Evolutionary conservation across 2,797 vertebrate species (phyloP), one percentile per base, ranked within the genome.

Genomic region (Melanotaenia parkinsoni): DNA sequence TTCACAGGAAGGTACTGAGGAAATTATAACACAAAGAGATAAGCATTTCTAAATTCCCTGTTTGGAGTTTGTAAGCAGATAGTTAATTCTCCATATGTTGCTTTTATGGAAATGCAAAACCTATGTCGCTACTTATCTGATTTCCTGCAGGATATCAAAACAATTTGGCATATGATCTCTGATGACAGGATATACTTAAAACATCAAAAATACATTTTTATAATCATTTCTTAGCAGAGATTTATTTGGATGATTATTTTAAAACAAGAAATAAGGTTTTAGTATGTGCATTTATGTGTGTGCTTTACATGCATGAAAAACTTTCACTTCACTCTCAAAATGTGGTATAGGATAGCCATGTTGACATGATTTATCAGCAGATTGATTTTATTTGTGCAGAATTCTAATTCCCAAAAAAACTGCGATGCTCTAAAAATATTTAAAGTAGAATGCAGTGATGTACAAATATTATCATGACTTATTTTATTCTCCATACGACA

Each of bases 61-160:
- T 87, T 79, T 67, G 70, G 76, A 65, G 68, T 86, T 89, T 67
- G 64, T 57, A 62, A 70, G 74, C 66, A 68, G 88, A 88, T 79
- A 84, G 77, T 88, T 89, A 88, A 91, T 89, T 90, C 84, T 81
- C 83, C 73, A 90, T 87, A 92, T 90, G 85, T 81, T 82, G 85
- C 87, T 90, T 85, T 92, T 87, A 90, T 83, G 85, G 82, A 87
- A 90, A 91, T 89, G 82, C 89, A 72, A 78, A 91, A 85, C 92
- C 92, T 90, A 92, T 92, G 90, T 90, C 56, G 66, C 84, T 75
- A 87, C 89, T 92, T 87, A 92, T 89, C 88, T 80, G 88, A 89
- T 92, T 90, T 88, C 79, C 86, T 85, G 86, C 83, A 83, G 74
- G 80, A 90, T 88, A 85, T 77, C 81, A 90, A 93, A 93, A 90